Evolutionary conservation across 1,140 invertebrate genomes (phyloP), one percentile per base, ranked within the genome.

Genomic region (Manduca sexta): DNA sequence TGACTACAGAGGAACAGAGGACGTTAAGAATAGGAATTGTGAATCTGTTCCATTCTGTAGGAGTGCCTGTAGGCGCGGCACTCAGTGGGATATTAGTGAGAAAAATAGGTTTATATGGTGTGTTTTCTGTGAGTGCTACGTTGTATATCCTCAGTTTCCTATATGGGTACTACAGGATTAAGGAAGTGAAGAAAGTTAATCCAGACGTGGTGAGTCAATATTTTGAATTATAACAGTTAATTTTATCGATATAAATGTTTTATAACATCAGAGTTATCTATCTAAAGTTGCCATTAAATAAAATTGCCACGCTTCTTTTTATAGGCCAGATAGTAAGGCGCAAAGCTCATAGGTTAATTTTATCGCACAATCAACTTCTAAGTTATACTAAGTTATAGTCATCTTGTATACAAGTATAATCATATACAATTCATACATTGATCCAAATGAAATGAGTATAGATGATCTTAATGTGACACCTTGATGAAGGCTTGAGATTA

Each of bases 21-120:
- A 97, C 95, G 0, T 85, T 94, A 10, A 78, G 95, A 47, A 94
- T 97, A 54, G 94, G 94, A 11, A 91, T 96, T 18, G 91, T 94
- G 51, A 97, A 94, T 78, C 88, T 94, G 4, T 94, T 94, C 64
- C 91, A 93, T 62, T 94, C 93, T 0, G 82, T 95, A 39, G 93
- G 93, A 34, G 91, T 94, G 48, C 94, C 94, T 0, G 90, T 95
- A 10, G 93, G 93, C 21, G 90, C 93, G 69, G 92, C 93, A 6
- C 84, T 94, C 2, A 93, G 92, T 63, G 93, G 93, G 11, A 89
- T 94, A 33, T 76, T 92, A 52, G 88, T 89, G 61, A 84, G 90
- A 55, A 88, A 93, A 78, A 92, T 94, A 38, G 93, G 93, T 3
- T 92, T 94, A 65, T 94, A 94, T 60, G 93, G 93, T 37, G 91